These are phyloP conservation scores for Rhinopomastus cyanomelas DNA, from an alignment of 2,113 vertebrate genomes.

Conservation along the genomic window DNA sequence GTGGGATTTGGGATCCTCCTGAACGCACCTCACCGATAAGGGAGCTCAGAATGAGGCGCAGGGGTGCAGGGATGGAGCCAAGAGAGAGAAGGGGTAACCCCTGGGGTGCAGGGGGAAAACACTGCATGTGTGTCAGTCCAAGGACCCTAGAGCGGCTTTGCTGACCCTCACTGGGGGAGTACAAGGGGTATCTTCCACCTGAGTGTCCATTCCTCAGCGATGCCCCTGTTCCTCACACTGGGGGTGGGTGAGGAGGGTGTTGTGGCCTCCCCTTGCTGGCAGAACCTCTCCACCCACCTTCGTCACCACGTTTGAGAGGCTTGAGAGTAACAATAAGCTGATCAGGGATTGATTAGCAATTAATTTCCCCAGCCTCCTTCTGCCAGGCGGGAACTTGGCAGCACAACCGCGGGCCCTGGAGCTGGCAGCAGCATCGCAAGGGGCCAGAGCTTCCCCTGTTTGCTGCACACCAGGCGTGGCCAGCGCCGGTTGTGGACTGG, in stretches of 20 bases:
- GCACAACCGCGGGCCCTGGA: background rate
- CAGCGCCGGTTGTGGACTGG: background rate
- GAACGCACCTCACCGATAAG: fast-evolving
- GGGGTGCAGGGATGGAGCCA: fast-evolving
- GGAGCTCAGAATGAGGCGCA: fast-evolving
- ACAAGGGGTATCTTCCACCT: background rate
- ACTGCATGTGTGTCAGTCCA: background rate
- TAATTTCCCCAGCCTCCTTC: background rate
- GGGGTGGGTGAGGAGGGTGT: background rate
- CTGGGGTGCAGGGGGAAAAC: background rate
- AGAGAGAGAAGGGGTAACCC: background rate
- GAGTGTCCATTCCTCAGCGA: fast-evolving
- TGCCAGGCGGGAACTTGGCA: background rate
- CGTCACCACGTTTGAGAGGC: conserved; percentile 16
- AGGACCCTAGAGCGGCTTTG: background rate
- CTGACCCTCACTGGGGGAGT: fast-evolving
- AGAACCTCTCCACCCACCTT: background rate
- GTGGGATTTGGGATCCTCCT: fast-evolving
- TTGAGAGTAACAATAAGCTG: conserved; percentile 16
- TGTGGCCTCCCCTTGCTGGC: background rate
- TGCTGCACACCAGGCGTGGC: background rate
- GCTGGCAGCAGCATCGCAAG: background rate
- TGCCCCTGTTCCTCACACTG: background rate
- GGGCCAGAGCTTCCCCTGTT: background rate
- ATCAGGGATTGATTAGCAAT: background rate